Evolutionary conservation across 2,113 vertebrate species (phyloP), one percentile per base, ranked within the genome.

Genomic region (Lonchura striata): DNA sequence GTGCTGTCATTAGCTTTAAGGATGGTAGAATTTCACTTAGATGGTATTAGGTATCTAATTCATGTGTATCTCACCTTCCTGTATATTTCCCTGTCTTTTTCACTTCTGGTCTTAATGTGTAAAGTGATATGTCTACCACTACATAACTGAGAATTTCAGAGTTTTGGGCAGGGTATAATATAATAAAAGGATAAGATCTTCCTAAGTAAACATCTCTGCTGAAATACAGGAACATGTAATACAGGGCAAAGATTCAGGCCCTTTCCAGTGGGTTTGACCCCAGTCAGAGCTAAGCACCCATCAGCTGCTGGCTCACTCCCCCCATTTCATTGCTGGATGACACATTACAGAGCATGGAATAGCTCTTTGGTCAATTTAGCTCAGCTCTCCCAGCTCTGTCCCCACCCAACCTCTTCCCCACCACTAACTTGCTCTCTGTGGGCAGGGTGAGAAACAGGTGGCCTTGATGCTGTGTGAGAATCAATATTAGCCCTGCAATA

Each of bases 291-390:
- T 50, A 47, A 66, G 23, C 11, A 42, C 7, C 4, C 35, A 28
- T 0, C 1, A 39, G 15, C 20, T 24, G 12, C 65, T 63, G 0
- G 0, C 35, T 88, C 21, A 28, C 4, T 33, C 7, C 2, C 11
- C 2, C 8, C 1, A 1, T 57, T 57, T 80, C 63, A 37, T 46
- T 77, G n/a, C 18, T 77, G 46, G 14, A 18, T 56, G 42, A 28
- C 59, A 31, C 2, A 2, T 77, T 28, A 18, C 17, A n/a, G 7
- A 50, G 27, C 2, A 17, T 31, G 79, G 52, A 41, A 23, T 27
- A 35, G 7, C 13, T 30, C 27, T 75, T 47, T 17, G 30, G 17
- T 6, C 50, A 52, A 2, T 60, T 53, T 56, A 77, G 13, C 17
- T 59, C 39, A 70, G 18, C 4, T 65, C 2, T 37, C n/a, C 11